Conservation (phyloP, 1,140 invertebrate species). For the Rhagoletis zephyria region DNA sequence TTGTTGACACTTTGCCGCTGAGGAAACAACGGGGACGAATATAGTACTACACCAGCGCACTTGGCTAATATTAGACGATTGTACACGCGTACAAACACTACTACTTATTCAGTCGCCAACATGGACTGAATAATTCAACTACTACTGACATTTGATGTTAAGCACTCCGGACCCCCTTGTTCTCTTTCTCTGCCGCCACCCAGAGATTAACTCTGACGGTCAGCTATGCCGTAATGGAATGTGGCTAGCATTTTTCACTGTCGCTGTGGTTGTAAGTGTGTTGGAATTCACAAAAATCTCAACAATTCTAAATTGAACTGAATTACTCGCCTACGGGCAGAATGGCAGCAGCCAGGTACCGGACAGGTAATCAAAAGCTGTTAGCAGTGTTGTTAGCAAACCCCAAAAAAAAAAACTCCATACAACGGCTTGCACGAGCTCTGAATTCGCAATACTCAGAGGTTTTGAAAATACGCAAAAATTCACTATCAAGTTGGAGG, state of each 20-base stretch:
- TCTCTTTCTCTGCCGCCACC: neutral
- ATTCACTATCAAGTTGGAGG: neutral
- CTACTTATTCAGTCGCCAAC: neutral
- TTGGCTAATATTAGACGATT: neutral
- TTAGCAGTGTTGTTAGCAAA: neutral
- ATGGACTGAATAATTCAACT: constrained; percentile 13
- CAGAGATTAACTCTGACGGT: neutral
- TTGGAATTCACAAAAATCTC: constrained; percentile 39
- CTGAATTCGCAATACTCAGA: too few relatives aligned
- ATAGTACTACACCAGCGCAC: neutral
- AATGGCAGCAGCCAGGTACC: neutral
- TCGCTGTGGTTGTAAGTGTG: neutral
- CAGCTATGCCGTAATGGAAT: constrained; percentile 20
- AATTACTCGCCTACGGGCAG: constrained; percentile 8
- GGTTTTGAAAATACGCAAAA: neutral
- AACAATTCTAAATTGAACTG: constrained; percentile 47
- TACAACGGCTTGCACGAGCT: too few relatives aligned
- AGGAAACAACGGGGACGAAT: too few relatives aligned
- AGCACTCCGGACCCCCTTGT: neutral
- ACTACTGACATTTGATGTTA: constrained; percentile 50
- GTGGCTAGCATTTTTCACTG: constrained; percentile 15
- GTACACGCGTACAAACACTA: neutral
- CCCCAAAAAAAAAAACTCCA: too few relatives aligned
- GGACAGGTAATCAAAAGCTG: neutral
- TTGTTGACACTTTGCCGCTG: constrained; percentile 4